phyloP scores from a whole-genome alignment of 2,888 invertebrate species.

The Escarpia spicata region DNA sequence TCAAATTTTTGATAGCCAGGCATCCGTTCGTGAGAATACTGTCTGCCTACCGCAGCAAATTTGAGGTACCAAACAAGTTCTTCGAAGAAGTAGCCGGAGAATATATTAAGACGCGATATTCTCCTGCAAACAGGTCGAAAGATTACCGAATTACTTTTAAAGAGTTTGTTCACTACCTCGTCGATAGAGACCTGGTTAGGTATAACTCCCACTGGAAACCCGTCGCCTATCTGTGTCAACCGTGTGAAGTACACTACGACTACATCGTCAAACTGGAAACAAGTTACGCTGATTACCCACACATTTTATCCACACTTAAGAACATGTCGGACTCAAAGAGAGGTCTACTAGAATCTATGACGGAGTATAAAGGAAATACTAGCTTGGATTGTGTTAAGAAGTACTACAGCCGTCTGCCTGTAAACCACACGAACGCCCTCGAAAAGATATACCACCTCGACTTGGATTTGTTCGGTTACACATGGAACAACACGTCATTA shows the following conservation, averaged over 20 bases:
- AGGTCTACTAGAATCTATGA: neutral
- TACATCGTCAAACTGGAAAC: neutral
- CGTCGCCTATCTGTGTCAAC: neutral
- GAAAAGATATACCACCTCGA: neutral
- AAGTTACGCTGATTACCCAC: neutral
- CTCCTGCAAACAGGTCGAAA: neutral
- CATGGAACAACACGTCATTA: neutral
- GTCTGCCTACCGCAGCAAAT: neutral
- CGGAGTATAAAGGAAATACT: neutral
- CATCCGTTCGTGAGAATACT: constrained; percentile 6
- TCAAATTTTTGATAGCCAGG: constrained; percentile 6
- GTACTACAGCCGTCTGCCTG: neutral
- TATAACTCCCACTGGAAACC: neutral
- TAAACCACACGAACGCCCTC: neutral
- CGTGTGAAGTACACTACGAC: neutral
- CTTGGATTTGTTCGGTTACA: neutral
- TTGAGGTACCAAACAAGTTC: neutral
- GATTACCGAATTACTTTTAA: neutral
- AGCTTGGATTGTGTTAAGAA: neutral
- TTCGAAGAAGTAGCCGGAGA: neutral
- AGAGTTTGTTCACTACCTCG: neutral
- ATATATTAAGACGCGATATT: neutral
- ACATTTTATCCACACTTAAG: neutral
- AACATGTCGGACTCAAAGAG: neutral
- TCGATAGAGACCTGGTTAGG: neutral